Evolutionary conservation across 2,888 invertebrate genomes (phyloP), one percentile per base, ranked within the genome.

Genomic region (Trissonchulus latispiculum): DNA sequence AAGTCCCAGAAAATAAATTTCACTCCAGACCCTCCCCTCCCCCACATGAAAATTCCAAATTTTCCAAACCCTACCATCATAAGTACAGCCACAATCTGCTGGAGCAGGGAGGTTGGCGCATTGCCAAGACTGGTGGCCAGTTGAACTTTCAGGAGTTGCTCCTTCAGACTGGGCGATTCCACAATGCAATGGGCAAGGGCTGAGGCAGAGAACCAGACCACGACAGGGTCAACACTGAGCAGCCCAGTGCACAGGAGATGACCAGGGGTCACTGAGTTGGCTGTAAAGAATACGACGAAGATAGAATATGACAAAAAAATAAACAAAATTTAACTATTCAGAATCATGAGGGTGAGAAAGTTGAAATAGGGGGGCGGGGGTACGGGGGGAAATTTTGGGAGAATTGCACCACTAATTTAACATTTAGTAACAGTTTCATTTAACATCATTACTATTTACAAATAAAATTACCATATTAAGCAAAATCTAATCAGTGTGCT

Each of bases 221-320:
- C 76, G 33, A 95, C 85, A 0, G 91, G 87, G 82, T 96, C 95
- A 0, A 88, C 86, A 71, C 92, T 92, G 84, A 95, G 95, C 35
- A 96, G 85, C 0, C 96, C 96, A 0, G 92, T 91, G 82, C 95
- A 96, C 18, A 97, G 86, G 32, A 96, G 86, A 84, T 96, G 96
- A 0, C 97, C 95, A 76, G 87, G 85, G 48, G 87, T 86, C 66
- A 87, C 82, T 23, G 36, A n/a, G 15, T 48, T 36, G 32, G 36
- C 61, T 76, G 29, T 62, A 74, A 23, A 15, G 23, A 48, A 18
- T n/a, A 70, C 64, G 23, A 67, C 36, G n/a, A n/a, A n/a, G n/a
- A n/a, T n/a, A n/a, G n/a, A n/a, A n/a, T n/a, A n/a, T n/a, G n/a
- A n/a, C n/a, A n/a, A n/a, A n/a, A n/a, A n/a, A n/a, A n/a, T n/a